These are phyloP conservation scores for Tamias sibiricus DNA, from an alignment of 2,113 vertebrate species.

Conservation along the genomic window DNA sequence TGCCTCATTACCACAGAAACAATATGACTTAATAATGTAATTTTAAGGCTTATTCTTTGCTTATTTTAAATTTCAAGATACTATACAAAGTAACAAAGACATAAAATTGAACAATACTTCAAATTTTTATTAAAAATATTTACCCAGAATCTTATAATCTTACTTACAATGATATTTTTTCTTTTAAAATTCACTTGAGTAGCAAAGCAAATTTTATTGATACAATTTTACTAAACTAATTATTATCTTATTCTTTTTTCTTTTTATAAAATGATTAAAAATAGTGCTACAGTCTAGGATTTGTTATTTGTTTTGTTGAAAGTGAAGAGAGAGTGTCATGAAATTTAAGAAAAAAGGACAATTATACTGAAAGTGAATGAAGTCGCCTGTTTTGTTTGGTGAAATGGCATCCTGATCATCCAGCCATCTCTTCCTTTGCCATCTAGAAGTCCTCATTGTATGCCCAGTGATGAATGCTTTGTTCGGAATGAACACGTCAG, in stretches of 20 bases:
- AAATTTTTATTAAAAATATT: neutral
- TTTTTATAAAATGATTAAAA: slow-evolving; percentile 67
- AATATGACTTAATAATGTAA: neutral
- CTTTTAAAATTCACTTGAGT: neutral
- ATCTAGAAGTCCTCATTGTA: slow-evolving; percentile 88
- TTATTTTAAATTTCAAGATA: neutral
- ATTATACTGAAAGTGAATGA: slow-evolving; percentile 82
- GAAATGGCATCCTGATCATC: slow-evolving; percentile 84
- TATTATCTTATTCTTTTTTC: slow-evolving; percentile 19
- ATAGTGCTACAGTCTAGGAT: slow-evolving; percentile 74
- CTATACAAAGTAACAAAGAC: neutral
- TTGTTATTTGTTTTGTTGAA: slow-evolving; percentile 86
- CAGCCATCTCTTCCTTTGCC: slow-evolving; percentile 84
- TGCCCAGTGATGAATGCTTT: slow-evolving; percentile 78
- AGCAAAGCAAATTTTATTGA: neutral
- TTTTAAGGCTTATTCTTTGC: neutral
- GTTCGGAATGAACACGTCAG: slow-evolving; percentile 82
- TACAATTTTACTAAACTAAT: slow-evolving; percentile 14
- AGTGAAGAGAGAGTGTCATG: slow-evolving; percentile 82
- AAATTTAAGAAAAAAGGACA: slow-evolving; percentile 78
- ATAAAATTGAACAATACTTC: neutral
- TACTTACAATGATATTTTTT: neutral
- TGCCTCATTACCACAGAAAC: neutral
- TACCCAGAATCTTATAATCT: neutral
- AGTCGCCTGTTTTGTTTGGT: slow-evolving; percentile 80